phyloP scores from a whole-genome alignment of 2,797 vertebrate genomes.

The Paedocypris micromegethes region DNA sequence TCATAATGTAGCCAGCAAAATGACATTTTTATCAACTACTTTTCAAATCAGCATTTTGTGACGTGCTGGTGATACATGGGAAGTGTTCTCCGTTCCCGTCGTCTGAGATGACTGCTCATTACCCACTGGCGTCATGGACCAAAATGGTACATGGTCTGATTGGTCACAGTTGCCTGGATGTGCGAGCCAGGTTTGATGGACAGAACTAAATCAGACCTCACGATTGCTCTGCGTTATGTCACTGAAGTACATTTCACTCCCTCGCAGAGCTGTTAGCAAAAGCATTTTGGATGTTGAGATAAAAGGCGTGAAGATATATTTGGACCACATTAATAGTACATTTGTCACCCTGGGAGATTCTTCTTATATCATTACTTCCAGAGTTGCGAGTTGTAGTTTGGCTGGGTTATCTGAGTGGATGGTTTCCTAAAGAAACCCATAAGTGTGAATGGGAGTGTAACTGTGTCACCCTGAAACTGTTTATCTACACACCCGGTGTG shows the following conservation, averaged over 20 bases:
- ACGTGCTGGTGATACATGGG: constrained; percentile 9
- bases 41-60: constrained; percentile 5
- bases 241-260: not conserved
- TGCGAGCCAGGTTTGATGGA: constrained; percentile 5
- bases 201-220: constrained; percentile 3
- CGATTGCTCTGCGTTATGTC: constrained; percentile 9
- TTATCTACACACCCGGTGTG: too few species aligned
- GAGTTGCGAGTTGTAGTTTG: too few species aligned
- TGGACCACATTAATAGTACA: too few species aligned
- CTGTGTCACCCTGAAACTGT: too few species aligned
- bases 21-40: not conserved
- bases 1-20: constrained; percentile 11
- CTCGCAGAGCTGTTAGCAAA: not conserved
- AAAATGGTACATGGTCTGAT: constrained; percentile 1
- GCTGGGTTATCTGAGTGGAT: too few species aligned
- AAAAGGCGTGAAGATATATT: not conserved
- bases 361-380: too few species aligned
- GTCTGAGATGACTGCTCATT: constrained; percentile 12
- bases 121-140: constrained; percentile 6
- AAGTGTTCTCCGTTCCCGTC: not conserved
- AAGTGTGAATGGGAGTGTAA: too few species aligned
- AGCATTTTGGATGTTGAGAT: not conserved
- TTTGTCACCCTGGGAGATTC: too few species aligned
- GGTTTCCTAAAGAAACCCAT: too few species aligned
- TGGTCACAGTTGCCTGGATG: constrained; percentile 15